Evolutionary conservation across 2,888 invertebrate genomes (phyloP).

Genomic region (Luperina testacea): DNA sequence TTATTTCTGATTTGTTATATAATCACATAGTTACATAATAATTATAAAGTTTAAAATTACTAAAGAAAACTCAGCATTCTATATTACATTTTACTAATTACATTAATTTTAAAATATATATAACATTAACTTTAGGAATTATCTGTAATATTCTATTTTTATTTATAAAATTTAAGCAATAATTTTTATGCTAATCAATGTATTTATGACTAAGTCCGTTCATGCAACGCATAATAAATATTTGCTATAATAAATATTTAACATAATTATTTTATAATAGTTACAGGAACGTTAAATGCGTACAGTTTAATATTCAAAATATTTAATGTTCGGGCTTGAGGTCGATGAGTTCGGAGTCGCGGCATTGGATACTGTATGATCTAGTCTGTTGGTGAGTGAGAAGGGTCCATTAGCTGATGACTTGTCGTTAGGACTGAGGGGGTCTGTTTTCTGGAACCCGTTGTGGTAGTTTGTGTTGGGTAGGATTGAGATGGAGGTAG

Average conservation of each 20-base stretch:
- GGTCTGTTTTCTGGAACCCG: constrained; percentile 43
- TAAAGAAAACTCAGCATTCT: constrained; percentile 38
- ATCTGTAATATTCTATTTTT: constrained; percentile 36
- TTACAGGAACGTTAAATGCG: constrained; percentile 62
- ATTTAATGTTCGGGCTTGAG: constrained; percentile 54
- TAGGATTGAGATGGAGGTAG: constrained; percentile 41
- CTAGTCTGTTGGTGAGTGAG: constrained; percentile 55
- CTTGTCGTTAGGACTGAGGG: constrained; percentile 35
- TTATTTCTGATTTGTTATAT: constrained; percentile 49
- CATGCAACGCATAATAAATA: constrained; percentile 47
- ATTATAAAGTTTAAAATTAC: constrained; percentile 43
- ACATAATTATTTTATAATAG: constrained; percentile 45
- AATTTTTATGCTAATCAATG: constrained; percentile 35
- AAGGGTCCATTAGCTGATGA: constrained; percentile 59
- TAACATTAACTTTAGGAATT: constrained; percentile 42
- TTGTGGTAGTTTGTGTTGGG: constrained; percentile 40
- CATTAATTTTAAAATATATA: constrained; percentile 40
- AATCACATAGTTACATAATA: constrained; percentile 47
- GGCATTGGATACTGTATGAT: constrained; percentile 47
- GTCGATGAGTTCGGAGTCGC: constrained; percentile 50
- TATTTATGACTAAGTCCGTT: constrained; percentile 52
- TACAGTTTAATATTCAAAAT: constrained; percentile 62
- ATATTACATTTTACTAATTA: constrained; percentile 22
- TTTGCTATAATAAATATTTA: constrained; percentile 27
- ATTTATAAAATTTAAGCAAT: constrained; percentile 27